phyloP scores from a whole-genome alignment of 2,797 vertebrate genomes.

The Pterois miles region DNA sequence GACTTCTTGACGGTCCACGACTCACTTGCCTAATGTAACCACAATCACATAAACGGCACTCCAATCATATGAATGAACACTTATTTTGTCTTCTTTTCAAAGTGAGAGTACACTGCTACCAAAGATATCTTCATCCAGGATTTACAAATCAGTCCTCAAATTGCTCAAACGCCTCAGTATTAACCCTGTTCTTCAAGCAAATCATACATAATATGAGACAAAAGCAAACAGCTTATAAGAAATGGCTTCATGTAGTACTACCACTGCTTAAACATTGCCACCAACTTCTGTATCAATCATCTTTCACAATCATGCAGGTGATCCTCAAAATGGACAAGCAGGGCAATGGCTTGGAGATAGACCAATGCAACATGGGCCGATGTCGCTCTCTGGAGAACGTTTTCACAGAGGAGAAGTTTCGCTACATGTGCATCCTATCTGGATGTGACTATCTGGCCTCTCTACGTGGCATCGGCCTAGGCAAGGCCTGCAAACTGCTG shows the following conservation, averaged over 20 bases:
- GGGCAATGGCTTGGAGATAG: conserved; percentile 94
- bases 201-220: background rate
- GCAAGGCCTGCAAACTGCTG: conserved; percentile 95
- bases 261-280: background rate
- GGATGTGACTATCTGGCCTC: conserved; percentile 97
- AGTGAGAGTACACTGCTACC: background rate
- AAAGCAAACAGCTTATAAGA: background rate
- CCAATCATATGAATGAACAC: background rate
- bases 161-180: background rate
- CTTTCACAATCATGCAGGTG: conserved; percentile 81
- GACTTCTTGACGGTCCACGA: background rate
- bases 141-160: background rate
- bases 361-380: conserved; percentile 90
- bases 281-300: background rate
- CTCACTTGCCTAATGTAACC: background rate
- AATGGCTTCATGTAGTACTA: too few species aligned
- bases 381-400: conserved; percentile 92
- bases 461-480: conserved; percentile 93
- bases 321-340: conserved; percentile 97
- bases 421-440: conserved; percentile 98
- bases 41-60: background rate
- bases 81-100: background rate
- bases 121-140: background rate
- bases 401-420: conserved; percentile 97
- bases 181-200: background rate